phyloP scores from a whole-genome alignment of 2,113 vertebrate species.

The Dipodomys merriami region DNA sequence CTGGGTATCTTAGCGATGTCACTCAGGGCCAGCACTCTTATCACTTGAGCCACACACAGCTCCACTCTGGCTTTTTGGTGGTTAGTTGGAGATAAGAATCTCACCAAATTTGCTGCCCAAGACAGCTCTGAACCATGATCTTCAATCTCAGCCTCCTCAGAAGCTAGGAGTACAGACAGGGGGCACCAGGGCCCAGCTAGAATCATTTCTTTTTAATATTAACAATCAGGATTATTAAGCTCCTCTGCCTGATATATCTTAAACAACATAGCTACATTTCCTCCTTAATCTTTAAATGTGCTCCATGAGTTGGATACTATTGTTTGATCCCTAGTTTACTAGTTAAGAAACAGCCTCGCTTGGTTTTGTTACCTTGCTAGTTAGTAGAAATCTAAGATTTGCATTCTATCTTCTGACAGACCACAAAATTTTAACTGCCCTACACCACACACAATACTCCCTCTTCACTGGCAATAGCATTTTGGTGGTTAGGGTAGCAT shows the following conservation, averaged over 20 bases:
- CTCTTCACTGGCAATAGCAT: not conserved
- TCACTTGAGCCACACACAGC: no score
- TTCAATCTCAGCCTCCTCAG: no score
- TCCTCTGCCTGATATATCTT: not conserved
- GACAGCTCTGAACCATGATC: no score
- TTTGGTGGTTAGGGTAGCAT: fast-evolving
- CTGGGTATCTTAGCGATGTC: no score
- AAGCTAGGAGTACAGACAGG: no score
- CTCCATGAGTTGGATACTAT: not conserved
- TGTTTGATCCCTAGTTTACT: not conserved
- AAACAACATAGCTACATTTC: not conserved
- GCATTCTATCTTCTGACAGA: not conserved
- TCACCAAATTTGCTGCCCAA: no score
- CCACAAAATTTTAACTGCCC: not conserved
- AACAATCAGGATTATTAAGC: not conserved
- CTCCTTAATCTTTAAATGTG: not conserved
- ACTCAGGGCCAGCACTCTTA: no score
- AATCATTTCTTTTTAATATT: not conserved
- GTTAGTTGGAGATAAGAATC: no score
- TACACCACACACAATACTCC: fast-evolving
- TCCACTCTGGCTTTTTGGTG: no score
- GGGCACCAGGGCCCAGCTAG: no score
- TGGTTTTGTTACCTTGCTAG: not conserved
- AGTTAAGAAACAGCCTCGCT: not conserved
- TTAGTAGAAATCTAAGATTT: not conserved